phyloP scores from a whole-genome alignment of 1,140 invertebrate species.

The Leptinotarsa defecta region DNA sequence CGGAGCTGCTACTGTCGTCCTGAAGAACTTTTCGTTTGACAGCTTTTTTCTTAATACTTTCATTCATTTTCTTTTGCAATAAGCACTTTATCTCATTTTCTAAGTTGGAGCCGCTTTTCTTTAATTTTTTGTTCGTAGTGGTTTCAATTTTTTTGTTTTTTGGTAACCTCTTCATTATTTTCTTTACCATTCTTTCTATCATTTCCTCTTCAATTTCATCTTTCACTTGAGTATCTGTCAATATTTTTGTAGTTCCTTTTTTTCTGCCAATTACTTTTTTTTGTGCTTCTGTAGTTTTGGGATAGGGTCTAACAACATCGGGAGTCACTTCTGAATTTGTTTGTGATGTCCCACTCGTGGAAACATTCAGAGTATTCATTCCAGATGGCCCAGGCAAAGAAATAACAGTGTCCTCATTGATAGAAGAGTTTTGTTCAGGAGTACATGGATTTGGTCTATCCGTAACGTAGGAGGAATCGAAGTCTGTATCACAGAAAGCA shows the following conservation, averaged over 20 bases:
- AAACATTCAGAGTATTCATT: conserved; percentile 7
- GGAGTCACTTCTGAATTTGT: not conserved
- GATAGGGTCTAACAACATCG: conserved; percentile 7
- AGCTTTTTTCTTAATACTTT: not conserved
- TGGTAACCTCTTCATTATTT: not conserved
- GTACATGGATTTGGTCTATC: not conserved
- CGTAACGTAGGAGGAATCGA: conserved; percentile 1
- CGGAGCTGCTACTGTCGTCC: not conserved
- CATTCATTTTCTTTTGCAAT: conserved; percentile 9
- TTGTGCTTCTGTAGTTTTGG: not conserved
- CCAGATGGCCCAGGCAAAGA: not conserved
- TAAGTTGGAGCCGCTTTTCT: not conserved
- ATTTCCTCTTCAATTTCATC: conserved; percentile 1
- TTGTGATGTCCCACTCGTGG: too few relatives aligned
- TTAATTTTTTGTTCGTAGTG: not conserved
- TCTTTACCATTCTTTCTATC: not conserved
- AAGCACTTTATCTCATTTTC: not conserved
- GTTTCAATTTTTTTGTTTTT: not conserved
- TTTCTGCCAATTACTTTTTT: not conserved
- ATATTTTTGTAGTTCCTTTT: not conserved
- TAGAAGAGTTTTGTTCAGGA: not conserved
- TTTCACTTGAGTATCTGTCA: conserved; percentile 9
- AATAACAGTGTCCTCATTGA: not conserved
- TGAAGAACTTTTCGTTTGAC: not conserved
- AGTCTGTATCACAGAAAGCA: conserved; percentile 7